Evolutionary conservation across 2,888 invertebrate genomes (phyloP), one percentile per base, ranked within the genome.

Genomic region (Cheiracanthium punctorium): DNA sequence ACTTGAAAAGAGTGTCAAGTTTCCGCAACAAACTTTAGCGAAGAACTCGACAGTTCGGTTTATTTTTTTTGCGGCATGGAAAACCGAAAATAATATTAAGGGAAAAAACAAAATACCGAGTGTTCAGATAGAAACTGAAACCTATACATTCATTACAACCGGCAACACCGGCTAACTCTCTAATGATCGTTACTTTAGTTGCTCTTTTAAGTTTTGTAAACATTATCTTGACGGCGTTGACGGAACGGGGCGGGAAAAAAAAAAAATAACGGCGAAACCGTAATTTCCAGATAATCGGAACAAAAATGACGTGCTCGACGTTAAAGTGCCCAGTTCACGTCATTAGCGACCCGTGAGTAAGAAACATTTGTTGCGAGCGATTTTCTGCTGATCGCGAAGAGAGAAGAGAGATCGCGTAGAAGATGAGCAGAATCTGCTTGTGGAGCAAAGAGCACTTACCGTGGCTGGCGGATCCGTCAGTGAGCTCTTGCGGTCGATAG

Each of bases 401-500:
- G 24, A 58, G 12, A 58, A 24, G 0, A 24, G 58, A 58, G 58
- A 48, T 12, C 12, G 7, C 17, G 1, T 48, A 48, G 2, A 48
- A 7, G 58, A 58, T 20, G 17, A 24, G 48, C 8, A n/a, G 2
- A 10, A 2, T n/a, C 1, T n/a, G 24, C 8, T 7, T 4, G 1
- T 7, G 24, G 58, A 24, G 24, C 1, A 5, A 29, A 69, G 52
- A 48, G 67, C 81, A 74, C 75, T 74, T 73, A 72, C 71, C 80
- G 73, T 73, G 29, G 65, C 80, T 52, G 69, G 74, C 74, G 69
- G 48, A 74, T 74, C 69, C 74, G 74, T 74, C 30, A 81, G 67
- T 75, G 81, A 75, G 69, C 81, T 37, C 41, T 14, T 20, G n/a
- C 70, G 81, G 81, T 81, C 81, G 81, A 81, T 81, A 74, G 37